Base-by-base conservation (phyloP, 1,140 invertebrate species). In the Lasioglossum albipes region DNA sequence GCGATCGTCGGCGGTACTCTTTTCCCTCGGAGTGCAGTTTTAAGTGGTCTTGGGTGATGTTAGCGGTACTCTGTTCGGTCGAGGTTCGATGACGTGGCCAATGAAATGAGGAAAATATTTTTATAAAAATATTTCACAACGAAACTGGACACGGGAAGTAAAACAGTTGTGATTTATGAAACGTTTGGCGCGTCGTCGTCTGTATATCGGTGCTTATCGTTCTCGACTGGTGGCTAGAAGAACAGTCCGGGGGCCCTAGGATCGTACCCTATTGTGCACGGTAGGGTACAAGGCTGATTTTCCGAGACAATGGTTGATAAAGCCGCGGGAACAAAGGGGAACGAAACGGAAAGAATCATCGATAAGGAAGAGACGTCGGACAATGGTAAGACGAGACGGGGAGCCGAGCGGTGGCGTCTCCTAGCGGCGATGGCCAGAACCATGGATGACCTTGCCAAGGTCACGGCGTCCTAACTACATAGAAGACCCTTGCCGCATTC, bases 401-500 rank as follows among this genome's bases (percentile, higher is more conserved):
- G 71, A 59, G 68, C 79, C 75, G 73, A 62, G 84, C 79, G 74
- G 88, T 91, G 90, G 89, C 90, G 90, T 73, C 91, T 85, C 83
- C 84, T 86, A 73, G 86, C 83, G 90, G 89, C 87, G 68, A 75
- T 91, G 90, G 86, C 87, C 91, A 91, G 88, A 91, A 88, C 85
- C 79, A 85, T 31, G 54, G 75, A 85, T 92, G 90, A 91, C 91
- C 91, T 92, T 92, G 89, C 82, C 91, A 92, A 92, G 91, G 91
- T 92, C 90, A 92, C 83, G 62, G 77, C 84, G 81, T 89, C 86
- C 84, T 82, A 89, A 91, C 90, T 88, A 88, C 82, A 86, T 84
- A 88, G 81, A 84, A 88, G 81, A 84, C 88, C 87, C 86, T 87
- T 88, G 72, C 65, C 59, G 31, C 75, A 5, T 78, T 69, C 71